Conservation (phyloP, 2,797 vertebrate species). For the Otolemur crassicaudatus region DNA sequence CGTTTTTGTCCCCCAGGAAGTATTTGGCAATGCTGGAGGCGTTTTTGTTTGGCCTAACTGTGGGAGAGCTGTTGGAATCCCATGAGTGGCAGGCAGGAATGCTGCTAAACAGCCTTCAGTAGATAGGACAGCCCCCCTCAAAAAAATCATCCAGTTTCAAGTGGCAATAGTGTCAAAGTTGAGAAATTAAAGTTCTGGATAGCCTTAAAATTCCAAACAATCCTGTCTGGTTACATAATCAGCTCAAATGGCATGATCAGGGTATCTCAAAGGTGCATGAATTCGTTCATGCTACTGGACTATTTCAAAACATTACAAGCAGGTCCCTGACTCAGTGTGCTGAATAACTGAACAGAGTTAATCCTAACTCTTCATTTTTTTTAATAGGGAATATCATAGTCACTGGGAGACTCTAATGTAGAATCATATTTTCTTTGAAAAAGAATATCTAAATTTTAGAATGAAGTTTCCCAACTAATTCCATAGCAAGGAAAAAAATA, state of each 20-base stretch:
- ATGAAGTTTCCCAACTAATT: not conserved
- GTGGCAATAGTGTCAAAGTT: not conserved
- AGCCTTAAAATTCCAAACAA: not conserved
- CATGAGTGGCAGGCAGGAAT: not conserved
- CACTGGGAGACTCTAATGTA: not conserved
- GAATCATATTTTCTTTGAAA: constrained; percentile 20
- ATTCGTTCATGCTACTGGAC: not conserved
- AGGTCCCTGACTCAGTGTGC: not conserved
- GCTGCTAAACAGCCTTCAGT: not conserved
- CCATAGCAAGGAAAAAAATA: not conserved
- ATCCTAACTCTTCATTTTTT: not conserved
- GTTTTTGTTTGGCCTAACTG: not conserved
- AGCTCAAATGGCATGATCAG: not conserved
- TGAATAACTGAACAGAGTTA: not conserved
- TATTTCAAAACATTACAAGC: constrained; percentile 6
- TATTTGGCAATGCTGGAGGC: not conserved
- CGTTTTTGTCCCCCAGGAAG: not conserved
- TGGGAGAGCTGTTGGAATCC: not conserved
- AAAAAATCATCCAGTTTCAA: not conserved
- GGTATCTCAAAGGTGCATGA: not conserved
- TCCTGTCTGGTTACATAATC: not conserved
- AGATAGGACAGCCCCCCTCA: not conserved
- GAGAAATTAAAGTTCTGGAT: not conserved
- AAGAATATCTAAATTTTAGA: constrained; percentile 43
- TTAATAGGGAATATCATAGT: not conserved